Percentiles rank a stretch among this genome's conserved stretches.
phyloP scores from a whole-genome alignment of 53 echinoderm and acorn worm species.

The Temnopleurus reevesii region DNA sequence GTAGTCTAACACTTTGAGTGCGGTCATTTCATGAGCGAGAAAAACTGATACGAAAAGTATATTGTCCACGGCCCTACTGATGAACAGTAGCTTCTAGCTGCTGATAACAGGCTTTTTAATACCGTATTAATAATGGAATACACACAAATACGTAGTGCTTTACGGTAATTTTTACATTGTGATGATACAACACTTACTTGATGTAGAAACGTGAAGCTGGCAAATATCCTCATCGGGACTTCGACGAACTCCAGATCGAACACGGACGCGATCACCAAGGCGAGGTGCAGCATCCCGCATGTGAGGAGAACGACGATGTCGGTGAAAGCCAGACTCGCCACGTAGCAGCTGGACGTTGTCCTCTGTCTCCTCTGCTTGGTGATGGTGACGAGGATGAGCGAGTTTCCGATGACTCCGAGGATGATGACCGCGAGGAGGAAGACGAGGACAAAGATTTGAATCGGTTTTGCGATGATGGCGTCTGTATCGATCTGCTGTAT shows the following conservation, averaged over 20 bases:
- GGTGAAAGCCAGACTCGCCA: constrained; percentile 40
- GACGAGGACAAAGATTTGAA: constrained; percentile 19
- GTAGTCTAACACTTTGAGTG: too few relatives aligned
- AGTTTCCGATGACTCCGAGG: constrained; percentile 38
- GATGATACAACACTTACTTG: neutral
- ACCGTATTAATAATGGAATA: too few relatives aligned
- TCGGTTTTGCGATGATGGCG: neutral
- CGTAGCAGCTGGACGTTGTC: constrained; percentile 45
- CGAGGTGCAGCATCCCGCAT: constrained; percentile 16
- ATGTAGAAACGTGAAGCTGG: constrained; percentile 1
- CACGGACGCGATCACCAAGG: neutral
- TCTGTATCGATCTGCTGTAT: neutral
- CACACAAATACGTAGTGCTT: too few relatives aligned
- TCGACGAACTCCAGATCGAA: neutral
- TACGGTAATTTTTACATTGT: too few relatives aligned
- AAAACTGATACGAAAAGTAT: too few relatives aligned
- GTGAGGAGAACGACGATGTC: constrained; percentile 33
- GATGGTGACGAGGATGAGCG: constrained; percentile 36
- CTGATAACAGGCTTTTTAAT: too few relatives aligned
- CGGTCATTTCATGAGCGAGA: too few relatives aligned
- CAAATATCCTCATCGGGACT: neutral
- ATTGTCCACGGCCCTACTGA: too few relatives aligned
- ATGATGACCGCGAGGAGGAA: constrained; percentile 1
- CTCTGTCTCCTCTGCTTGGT: neutral
- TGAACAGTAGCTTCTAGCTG: too few relatives aligned